A percentile compares a stretch with the other conserved stretches of the same genome.
These are phyloP conservation scores for Ephialtes manifestator DNA, from an alignment of 2,888 invertebrate species.

Conservation along the genomic window DNA sequence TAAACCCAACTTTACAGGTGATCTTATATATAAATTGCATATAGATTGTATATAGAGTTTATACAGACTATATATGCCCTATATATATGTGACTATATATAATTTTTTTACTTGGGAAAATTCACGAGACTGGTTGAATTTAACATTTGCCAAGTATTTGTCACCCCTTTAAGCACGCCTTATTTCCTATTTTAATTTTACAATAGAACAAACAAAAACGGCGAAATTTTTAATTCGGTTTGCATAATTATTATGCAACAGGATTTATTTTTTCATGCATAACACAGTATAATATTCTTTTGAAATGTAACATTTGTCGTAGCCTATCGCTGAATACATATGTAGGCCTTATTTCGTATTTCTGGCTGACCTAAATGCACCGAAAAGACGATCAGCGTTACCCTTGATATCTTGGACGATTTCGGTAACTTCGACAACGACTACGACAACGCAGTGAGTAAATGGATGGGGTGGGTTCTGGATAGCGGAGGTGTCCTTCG, in stretches of 20 bases:
- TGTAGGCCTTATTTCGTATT: conserved; percentile 10
- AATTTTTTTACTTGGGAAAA: too few species aligned
- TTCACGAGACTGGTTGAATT: too few species aligned
- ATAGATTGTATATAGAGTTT: too few species aligned
- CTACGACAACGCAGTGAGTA: neutral
- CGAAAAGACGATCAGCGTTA: conserved; percentile 11
- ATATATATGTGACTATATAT: too few species aligned
- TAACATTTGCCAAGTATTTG: too few species aligned
- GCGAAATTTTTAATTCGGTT: neutral
- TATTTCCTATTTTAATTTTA: too few species aligned
- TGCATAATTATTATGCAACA: too few species aligned
- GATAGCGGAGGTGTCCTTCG: conserved; percentile 55
- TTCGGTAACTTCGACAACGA: conserved; percentile 25
- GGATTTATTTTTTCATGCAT: neutral
- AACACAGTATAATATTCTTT: neutral
- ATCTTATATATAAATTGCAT: too few species aligned
- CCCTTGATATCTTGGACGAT: conserved; percentile 41
- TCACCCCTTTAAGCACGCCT: too few species aligned
- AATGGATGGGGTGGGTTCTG: neutral
- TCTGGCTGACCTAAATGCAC: conserved; percentile 47
- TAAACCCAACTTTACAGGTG: too few species aligned
- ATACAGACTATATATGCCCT: too few species aligned
- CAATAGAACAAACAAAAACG: too few species aligned
- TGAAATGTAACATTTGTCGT: neutral
- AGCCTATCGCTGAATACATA: neutral